phyloP scores from a whole-genome alignment of 2,113 vertebrate species.

The Leuciscus idus region DNA sequence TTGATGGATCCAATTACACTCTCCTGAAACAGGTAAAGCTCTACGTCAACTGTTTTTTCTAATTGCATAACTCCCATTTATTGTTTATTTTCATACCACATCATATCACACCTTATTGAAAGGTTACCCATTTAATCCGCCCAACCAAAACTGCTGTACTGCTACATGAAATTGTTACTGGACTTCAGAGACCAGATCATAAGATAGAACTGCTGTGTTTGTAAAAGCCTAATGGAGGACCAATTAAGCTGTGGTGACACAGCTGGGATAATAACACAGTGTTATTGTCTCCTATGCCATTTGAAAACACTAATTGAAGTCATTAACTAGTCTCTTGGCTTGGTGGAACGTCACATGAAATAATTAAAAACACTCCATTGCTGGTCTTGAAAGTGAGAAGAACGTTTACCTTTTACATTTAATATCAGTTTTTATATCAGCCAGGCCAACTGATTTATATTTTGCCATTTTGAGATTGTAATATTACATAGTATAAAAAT shows the following conservation, averaged over 20 bases:
- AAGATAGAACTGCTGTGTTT: slow-evolving; percentile 39
- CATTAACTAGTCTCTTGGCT: slow-evolving; percentile 43
- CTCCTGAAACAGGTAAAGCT: slow-evolving; percentile 92
- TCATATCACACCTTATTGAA: not conserved
- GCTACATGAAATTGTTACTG: slow-evolving; percentile 36
- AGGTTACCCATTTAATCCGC: slow-evolving; percentile 6
- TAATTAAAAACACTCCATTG: slow-evolving; percentile 40
- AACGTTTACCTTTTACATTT: not conserved
- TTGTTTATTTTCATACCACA: slow-evolving; percentile 1
- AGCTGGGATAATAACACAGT: slow-evolving; percentile 48
- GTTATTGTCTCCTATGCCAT: slow-evolving; percentile 42
- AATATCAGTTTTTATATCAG: not conserved
- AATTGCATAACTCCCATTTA: not conserved
- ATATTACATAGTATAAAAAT: not conserved
- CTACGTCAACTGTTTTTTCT: not conserved
- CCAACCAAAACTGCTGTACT: slow-evolving; percentile 19
- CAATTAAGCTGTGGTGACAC: slow-evolving; percentile 57
- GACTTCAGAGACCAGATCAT: slow-evolving; percentile 39
- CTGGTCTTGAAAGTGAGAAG: not conserved
- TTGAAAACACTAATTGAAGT: slow-evolving; percentile 57
- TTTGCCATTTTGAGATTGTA: not conserved
- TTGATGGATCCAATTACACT: slow-evolving; percentile 97
- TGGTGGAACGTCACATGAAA: slow-evolving; percentile 28
- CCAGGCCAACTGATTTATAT: not conserved
- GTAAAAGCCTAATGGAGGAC: slow-evolving; percentile 56